Base-by-base conservation (phyloP, 2,113 vertebrate genomes). In the Melanostigma gelatinosum region DNA sequence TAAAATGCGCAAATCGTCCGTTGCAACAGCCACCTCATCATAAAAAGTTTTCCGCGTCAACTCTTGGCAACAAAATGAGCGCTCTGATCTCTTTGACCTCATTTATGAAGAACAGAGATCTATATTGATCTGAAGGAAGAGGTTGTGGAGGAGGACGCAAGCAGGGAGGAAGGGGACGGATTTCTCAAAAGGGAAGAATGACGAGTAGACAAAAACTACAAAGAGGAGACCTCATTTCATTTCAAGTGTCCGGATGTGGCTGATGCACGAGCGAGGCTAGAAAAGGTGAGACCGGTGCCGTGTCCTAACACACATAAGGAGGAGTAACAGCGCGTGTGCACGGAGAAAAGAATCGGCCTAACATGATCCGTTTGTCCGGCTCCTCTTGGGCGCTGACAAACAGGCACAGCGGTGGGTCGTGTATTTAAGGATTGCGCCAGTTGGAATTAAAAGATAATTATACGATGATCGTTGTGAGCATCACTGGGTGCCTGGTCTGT, bases 51-150 rank as follows among this genome's bases (percentile, higher is more conserved):
- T 81, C 63, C 1, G 0, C 64, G 0, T 85, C 82, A 79, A 84
- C 81, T 91, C 77, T 48, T 71, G 57, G 62, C 87, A 91, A 89
- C 84, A 86, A 87, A 90, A 86, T 88, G 87, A 85, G 80, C 72
- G 81, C 83, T 89, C 84, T 62, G 86, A 90, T 32, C 24, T 24
- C 24, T 91, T 88, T 90, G 91, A 91, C 93, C 94, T 93, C 79
- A 42, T 93, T 95, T 93, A 88, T 83, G 58, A 85, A 77, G 84
- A 93, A 84, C 64, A 65, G 85, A 84, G 78, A 87, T 93, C 87
- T 93, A 93, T 93, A 93, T 92, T 93, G 93, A 93, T 93, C 91
- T 86, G 85, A 72, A 42, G 80, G 63, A 85, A 32, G 32, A 69
- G 46, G 60, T 76, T 78, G 84, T 70, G 84, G 82, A 85, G 88